These are phyloP conservation scores for Amiota mariae DNA, from an alignment of 2,888 invertebrate species.

Conservation along the genomic window DNA sequence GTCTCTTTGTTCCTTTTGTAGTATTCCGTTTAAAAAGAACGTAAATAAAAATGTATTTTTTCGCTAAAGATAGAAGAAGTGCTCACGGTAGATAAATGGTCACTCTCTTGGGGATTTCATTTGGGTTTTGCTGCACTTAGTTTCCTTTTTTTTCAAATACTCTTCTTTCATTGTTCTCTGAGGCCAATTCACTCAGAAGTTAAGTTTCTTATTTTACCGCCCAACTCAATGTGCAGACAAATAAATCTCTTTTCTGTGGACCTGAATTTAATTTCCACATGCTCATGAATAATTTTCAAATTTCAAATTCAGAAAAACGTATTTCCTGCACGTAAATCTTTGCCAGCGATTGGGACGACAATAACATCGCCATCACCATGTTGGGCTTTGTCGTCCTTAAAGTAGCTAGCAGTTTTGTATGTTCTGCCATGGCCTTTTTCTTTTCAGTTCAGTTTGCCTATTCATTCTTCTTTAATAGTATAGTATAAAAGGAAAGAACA, in stretches of 20 bases:
- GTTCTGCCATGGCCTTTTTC: no score
- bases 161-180: conserved; percentile 28
- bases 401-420: no score
- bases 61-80: conserved; percentile 27
- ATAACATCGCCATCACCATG: conserved; percentile 26
- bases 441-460: no score
- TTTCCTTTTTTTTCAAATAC: conserved; percentile 11
- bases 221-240: conserved; percentile 45
- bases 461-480: no score
- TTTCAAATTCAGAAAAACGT: conserved; percentile 67
- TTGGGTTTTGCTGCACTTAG: conserved; percentile 4
- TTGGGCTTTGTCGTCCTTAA: no score
- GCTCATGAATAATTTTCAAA: conserved; percentile 72
- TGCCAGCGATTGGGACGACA: conserved; percentile 31
- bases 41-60: no score
- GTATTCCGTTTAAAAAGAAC: no score
- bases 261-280: conserved; percentile 70
- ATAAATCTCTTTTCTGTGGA: conserved; percentile 69
- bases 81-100: conserved; percentile 64
- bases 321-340: conserved; percentile 51
- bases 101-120: conserved; percentile 31
- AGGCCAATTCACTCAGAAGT: no score
- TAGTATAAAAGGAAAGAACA: background rate
- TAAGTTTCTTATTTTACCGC: conserved; percentile 49
- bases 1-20: no score